phyloP scores from a whole-genome alignment of 2,888 invertebrate genomes.

The Ametastegia equiseti region DNA sequence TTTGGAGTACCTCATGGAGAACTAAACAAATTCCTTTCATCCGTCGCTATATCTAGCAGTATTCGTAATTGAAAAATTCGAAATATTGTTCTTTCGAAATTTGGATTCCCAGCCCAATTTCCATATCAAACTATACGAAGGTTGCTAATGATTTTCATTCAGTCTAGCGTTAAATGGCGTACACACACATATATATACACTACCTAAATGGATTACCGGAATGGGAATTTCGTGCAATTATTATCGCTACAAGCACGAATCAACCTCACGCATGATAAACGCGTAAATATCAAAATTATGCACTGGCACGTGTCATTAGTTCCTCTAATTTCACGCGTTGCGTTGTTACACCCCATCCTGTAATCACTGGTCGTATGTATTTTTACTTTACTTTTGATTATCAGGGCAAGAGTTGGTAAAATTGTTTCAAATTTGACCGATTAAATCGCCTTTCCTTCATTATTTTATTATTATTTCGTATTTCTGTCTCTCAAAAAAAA shows the following conservation, averaged over 20 bases:
- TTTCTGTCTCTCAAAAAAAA: background rate
- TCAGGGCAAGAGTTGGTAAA: background rate
- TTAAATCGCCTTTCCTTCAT: background rate
- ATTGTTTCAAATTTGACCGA: background rate
- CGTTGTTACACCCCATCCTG: no score
- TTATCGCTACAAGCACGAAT: background rate
- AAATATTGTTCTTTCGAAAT: no score
- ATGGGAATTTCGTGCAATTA: background rate
- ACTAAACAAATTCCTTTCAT: no score
- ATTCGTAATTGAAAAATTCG: no score
- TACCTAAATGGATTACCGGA: no score
- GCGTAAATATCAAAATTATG: background rate
- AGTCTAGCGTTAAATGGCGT: background rate
- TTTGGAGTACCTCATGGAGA: no score
- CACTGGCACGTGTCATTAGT: background rate
- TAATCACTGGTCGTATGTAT: no score
- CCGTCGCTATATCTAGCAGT: no score
- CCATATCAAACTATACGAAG: background rate
- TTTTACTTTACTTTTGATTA: background rate
- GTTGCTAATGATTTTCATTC: background rate
- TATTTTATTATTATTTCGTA: background rate
- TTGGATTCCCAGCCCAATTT: background rate
- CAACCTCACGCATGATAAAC: constrained; percentile 20
- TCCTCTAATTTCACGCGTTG: background rate
- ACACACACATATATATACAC: no score